Conservation (phyloP, 2,888 invertebrate species). For the Mythimna vitellina region DNA sequence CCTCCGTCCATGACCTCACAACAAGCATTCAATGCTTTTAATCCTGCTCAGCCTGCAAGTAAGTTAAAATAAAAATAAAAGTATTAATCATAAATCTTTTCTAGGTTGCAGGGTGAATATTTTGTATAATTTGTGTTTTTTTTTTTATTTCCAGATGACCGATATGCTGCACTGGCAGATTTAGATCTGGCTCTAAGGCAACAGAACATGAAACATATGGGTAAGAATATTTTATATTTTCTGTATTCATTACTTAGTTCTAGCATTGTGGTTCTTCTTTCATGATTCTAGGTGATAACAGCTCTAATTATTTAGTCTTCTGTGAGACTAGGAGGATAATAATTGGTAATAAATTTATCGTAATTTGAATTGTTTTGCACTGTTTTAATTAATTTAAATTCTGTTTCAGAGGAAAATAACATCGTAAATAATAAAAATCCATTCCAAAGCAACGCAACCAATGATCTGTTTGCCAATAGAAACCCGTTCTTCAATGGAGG, state of each 20-base stretch:
- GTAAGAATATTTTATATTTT: slow-evolving; percentile 71
- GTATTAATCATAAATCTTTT: background rate
- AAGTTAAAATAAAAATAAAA: slow-evolving; percentile 66
- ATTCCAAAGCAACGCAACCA: slow-evolving; percentile 85
- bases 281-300: background rate
- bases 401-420: slow-evolving; percentile 81
- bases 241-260: background rate
- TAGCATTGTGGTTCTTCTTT: background rate
- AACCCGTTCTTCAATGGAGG: slow-evolving; percentile 87
- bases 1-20: slow-evolving; percentile 85
- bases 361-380: background rate
- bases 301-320: background rate
- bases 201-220: slow-evolving; percentile 88
- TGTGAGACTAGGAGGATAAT: background rate
- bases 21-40: slow-evolving; percentile 78
- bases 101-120: background rate
- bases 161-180: slow-evolving; percentile 98
- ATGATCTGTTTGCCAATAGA: slow-evolving; percentile 85
- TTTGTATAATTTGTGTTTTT: slow-evolving; percentile 6
- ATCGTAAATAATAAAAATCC: slow-evolving; percentile 85
- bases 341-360: background rate
- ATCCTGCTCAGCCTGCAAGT: slow-evolving; percentile 77
- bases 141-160: slow-evolving; percentile 92
- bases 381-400: background rate
- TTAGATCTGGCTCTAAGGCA: slow-evolving; percentile 94